phyloP scores from a whole-genome alignment of 2,888 invertebrate genomes.

The Cloeon dipterum region DNA sequence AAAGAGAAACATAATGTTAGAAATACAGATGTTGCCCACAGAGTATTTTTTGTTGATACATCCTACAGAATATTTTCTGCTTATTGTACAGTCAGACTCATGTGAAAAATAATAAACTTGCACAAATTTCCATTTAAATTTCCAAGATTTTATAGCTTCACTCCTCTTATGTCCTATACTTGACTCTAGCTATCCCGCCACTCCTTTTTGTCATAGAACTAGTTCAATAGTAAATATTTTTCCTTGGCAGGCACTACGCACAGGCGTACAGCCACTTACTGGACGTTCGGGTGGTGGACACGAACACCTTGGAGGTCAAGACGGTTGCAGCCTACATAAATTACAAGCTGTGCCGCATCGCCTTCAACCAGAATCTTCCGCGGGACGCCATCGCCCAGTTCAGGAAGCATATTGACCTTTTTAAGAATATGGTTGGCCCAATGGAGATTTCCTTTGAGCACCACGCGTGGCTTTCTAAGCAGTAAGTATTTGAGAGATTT shows the following conservation, averaged over 20 bases:
- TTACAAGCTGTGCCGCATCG: slow-evolving; percentile 80
- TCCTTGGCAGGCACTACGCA: slow-evolving; percentile 40
- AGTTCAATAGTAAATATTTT: slow-evolving; percentile 5
- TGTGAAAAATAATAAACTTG: too few species aligned
- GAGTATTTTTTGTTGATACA: too few species aligned
- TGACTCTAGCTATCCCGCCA: too few species aligned
- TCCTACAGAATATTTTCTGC: too few species aligned
- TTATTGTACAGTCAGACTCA: too few species aligned
- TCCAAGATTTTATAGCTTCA: too few species aligned
- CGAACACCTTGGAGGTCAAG: slow-evolving; percentile 80
- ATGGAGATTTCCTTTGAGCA: slow-evolving; percentile 82
- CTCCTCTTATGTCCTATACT: too few species aligned
- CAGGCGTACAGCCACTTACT: slow-evolving; percentile 78
- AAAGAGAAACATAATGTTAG: too few species aligned
- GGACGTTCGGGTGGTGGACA: slow-evolving; percentile 72
- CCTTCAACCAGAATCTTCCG: slow-evolving; percentile 72
- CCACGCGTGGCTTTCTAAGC: slow-evolving; percentile 84
- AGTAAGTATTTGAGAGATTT: slow-evolving; percentile 37
- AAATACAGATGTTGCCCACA: too few species aligned
- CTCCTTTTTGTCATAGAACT: too few species aligned
- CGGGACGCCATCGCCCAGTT: slow-evolving; percentile 91
- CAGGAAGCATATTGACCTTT: slow-evolving; percentile 73
- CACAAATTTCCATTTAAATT: too few species aligned
- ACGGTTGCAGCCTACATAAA: slow-evolving; percentile 87
- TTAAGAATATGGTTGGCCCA: slow-evolving; percentile 51